Evolutionary conservation across 2,888 invertebrate genomes (phyloP), one percentile per base, ranked within the genome.

Genomic region (Arenicola marina): DNA sequence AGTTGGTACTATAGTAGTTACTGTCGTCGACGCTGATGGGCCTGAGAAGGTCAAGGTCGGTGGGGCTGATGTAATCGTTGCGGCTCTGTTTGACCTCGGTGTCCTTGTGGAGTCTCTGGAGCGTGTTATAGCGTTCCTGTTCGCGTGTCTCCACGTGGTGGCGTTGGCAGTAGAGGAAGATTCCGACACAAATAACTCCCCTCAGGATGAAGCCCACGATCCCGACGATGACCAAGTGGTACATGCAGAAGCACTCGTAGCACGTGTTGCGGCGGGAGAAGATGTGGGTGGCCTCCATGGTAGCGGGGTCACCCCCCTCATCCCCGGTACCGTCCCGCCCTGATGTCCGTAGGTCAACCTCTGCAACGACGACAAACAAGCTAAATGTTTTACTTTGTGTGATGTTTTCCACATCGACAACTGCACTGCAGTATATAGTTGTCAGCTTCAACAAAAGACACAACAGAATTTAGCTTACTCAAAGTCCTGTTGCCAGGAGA

Each of bases 191-290:
- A 7, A 48, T 54, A 45, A 51, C 45, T 53, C 65, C 65, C n/a
- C 65, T 62, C 4, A 65, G 54, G 33, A 65, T 32, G 51, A 65
- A 65, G 45, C 61, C 44, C 11, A 62, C 53, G 38, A 65, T 38
- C n/a, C 58, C 65, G 11, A 62, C 45, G 46, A 65, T 53, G 33
- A 65, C 51, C 24, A 65, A 59, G 33, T 62, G 62, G 59, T 56
- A 57, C 48, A 48, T 48, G 26, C 48, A 48, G 48, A 48, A 48
- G 26, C 48, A 48, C 26, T 48, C 48, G 15, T 24, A 24, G 24
- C 48, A 48, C 18, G 15, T 11, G 7, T 7, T 48, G 26, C 48
- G 48, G n/a, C n/a, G n/a, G n/a, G n/a, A n/a, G n/a, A n/a, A n/a
- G n/a, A n/a, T n/a, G n/a, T n/a, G n/a, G n/a, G n/a, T n/a, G n/a